These are phyloP conservation scores for Limnephilus auricula DNA, from an alignment of 2,888 invertebrate species.

Conservation along the genomic window DNA sequence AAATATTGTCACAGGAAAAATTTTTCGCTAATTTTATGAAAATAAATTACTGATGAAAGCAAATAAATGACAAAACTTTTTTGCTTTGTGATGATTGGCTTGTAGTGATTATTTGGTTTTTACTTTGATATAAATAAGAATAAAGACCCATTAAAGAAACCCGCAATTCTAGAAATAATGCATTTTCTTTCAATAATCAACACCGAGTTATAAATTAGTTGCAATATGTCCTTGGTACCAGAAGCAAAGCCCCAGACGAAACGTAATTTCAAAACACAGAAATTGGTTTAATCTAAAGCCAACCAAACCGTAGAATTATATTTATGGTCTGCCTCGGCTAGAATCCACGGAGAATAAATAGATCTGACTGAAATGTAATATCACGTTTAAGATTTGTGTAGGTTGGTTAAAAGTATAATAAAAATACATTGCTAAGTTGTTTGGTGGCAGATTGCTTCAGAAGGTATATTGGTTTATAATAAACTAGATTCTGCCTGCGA, in stretches of 20 bases:
- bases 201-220: background rate
- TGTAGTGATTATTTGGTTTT: no score
- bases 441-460: background rate
- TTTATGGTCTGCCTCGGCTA: conserved; percentile 11
- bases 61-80: no score
- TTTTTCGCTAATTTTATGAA: no score
- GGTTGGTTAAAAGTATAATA: background rate
- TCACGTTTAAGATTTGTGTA: background rate
- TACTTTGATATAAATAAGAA: no score
- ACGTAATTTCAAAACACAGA: conserved; percentile 14
- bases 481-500: no score
- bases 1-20: no score
- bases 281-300: conserved; percentile 10
- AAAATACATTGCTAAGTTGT: background rate
- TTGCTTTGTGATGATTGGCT: no score
- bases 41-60: no score
- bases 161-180: background rate
- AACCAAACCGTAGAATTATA: background rate
- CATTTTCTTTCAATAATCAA: background rate
- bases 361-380: background rate
- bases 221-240: background rate
- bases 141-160: no score
- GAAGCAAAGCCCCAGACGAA: background rate
- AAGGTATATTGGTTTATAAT: background rate
- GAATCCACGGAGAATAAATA: conserved; percentile 13